Evolutionary conservation across 1,140 invertebrate genomes (phyloP), one percentile per base, ranked within the genome.

Genomic region (Drosophila arawakana): DNA sequence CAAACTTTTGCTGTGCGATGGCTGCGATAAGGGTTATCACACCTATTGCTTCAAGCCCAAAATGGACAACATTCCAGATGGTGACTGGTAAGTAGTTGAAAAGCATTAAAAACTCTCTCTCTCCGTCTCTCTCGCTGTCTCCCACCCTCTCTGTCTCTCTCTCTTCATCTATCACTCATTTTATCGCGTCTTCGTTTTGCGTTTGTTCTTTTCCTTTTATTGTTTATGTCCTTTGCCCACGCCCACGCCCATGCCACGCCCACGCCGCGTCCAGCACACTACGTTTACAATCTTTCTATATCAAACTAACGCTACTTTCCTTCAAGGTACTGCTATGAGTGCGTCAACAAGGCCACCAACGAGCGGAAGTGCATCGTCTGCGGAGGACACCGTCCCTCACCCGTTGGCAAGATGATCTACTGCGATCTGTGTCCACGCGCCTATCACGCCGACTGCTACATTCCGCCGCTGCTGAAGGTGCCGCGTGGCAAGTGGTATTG

Each of bases 11-110:
- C 94, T 99, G 2, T 99, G 98, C 93, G 98, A 99, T 94, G 97
- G 97, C 72, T 99, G 98, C 94, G 98, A 99, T 93, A 97, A 97
- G 93, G 98, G 98, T 54, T 99, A 99, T 93, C 98, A 99, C 94
- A 99, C 97, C 49, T 99, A 99, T 92, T 99, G 98, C 94, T 99
- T 99, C 94, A 98, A 98, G 93, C 98, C 98, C 77, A 96, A 97
- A 93, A 97, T 99, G 96, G 97, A 98, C 66, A 96, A 96, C 85
- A 98, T 97, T 93, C 98, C 98, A 43, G 98, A 99, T 88, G 98
- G 98, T 70, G 98, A 99, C 92, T 99, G 98, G 98, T 99, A 91
- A 94, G 94, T 91, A 76, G 35, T 13, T 15, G 4, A 30, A 7
- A 11, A 37, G 13, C 46, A n/a, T 5, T 1, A 8, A 15, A 5